Conservation (phyloP, 2,888 invertebrate genomes). For the Trichogramma dendrolimi region DNA sequence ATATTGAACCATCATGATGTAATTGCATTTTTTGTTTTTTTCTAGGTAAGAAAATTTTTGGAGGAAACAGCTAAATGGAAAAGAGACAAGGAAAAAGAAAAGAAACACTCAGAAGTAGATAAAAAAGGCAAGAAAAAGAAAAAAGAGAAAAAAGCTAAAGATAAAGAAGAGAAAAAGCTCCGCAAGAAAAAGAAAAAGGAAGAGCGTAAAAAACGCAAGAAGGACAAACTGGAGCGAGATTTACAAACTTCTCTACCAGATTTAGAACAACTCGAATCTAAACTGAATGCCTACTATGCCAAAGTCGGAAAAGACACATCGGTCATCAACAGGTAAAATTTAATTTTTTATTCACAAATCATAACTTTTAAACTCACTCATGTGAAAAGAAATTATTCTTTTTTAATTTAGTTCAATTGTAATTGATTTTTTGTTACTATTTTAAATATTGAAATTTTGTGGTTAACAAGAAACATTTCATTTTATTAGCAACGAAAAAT, state of each 20-base stretch:
- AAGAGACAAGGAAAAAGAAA: constrained; percentile 70
- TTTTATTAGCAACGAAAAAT: constrained; percentile 50
- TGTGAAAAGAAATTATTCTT: no score
- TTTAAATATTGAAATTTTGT: no score
- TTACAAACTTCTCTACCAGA: constrained; percentile 68
- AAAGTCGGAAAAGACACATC: constrained; percentile 66
- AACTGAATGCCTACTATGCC: constrained; percentile 73
- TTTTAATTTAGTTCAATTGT: no score
- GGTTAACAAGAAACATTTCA: no score
- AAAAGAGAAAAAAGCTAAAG: constrained; percentile 69
- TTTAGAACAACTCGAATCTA: constrained; percentile 71
- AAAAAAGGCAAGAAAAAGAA: constrained; percentile 68
- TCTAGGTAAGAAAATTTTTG: constrained; percentile 72
- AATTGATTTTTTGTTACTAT: no score
- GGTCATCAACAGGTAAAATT: constrained; percentile 55
- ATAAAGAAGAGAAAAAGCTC: constrained; percentile 59
- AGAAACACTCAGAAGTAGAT: constrained; percentile 66
- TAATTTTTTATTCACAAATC: no score
- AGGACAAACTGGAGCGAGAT: constrained; percentile 60
- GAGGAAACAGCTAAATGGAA: constrained; percentile 78
- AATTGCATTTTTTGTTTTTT: constrained; percentile 1
- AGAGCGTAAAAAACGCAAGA: constrained; percentile 58
- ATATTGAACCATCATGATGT: no score
- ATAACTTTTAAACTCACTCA: no score
- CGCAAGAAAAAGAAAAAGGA: constrained; percentile 63